These are phyloP conservation scores for Heliothis subflexa DNA, from an alignment of 1,140 invertebrate genomes.

Conservation along the genomic window DNA sequence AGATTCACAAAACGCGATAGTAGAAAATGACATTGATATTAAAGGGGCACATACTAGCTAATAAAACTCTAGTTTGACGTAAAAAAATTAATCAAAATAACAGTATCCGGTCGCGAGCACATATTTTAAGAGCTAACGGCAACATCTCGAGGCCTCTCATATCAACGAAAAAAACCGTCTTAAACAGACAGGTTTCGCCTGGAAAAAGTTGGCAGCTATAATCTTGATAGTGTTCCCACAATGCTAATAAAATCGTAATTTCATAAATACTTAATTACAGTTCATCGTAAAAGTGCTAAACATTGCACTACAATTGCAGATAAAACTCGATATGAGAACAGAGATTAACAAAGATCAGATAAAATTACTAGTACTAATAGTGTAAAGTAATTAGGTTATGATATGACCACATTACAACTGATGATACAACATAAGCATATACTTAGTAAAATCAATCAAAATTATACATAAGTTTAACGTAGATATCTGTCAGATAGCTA, in stretches of 20 bases:
- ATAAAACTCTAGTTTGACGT: constrained; percentile 9
- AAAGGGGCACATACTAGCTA: neutral
- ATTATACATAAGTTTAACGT: too few relatives aligned
- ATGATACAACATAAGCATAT: too few relatives aligned
- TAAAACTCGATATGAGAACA: too few relatives aligned
- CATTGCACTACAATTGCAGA: too few relatives aligned
- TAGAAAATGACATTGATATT: neutral
- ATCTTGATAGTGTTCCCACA: neutral
- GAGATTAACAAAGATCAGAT: too few relatives aligned
- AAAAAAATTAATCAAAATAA: constrained; percentile 36
- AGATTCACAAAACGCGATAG: neutral
- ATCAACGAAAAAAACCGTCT: constrained; percentile 6
- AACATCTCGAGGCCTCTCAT: neutral
- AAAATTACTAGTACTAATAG: too few relatives aligned
- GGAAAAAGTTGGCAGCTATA: neutral
- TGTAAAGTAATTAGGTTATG: too few relatives aligned
- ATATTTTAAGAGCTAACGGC: constrained; percentile 19
- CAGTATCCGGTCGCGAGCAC: constrained; percentile 2
- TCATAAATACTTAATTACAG: neutral
- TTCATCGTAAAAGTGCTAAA: too few relatives aligned
- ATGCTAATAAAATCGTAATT: neutral
- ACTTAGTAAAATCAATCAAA: too few relatives aligned
- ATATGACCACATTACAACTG: too few relatives aligned
- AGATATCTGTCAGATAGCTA: too few relatives aligned
- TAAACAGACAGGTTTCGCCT: constrained; percentile 7